A percentile compares a stretch with the other conserved stretches of the same genome.
Conservation (phyloP, 2,888 invertebrate species). For the Cheilosia vulpina region DNA sequence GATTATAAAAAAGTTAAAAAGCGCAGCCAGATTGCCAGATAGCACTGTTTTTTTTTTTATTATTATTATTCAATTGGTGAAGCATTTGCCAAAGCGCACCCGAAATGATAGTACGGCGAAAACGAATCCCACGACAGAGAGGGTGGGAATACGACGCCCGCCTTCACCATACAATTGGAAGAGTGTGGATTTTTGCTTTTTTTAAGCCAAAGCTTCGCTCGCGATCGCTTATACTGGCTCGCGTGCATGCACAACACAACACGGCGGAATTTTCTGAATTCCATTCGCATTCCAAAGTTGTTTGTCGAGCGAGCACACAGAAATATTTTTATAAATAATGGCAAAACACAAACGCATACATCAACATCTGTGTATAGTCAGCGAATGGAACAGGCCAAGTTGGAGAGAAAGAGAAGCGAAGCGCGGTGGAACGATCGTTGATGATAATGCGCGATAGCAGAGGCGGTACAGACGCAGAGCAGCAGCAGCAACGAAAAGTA, state of each 20-base stretch:
- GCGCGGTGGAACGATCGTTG: slow-evolving; percentile 9
- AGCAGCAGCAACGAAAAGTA: slow-evolving; percentile 47
- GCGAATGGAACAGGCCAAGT: neutral
- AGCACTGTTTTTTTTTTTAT: neutral
- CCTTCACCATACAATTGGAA: neutral
- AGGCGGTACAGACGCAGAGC: neutral
- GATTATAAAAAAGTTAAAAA: slow-evolving; percentile 55
- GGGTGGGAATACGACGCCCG: neutral
- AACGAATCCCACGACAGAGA: slow-evolving; percentile 10
- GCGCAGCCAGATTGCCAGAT: slow-evolving; percentile 2
- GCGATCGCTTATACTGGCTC: slow-evolving; percentile 33
- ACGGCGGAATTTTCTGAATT: slow-evolving; percentile 65
- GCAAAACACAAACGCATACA: slow-evolving; percentile 7
- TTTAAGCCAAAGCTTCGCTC: slow-evolving; percentile 17
- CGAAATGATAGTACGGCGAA: slow-evolving; percentile 24
- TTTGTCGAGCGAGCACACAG: slow-evolving; percentile 28
- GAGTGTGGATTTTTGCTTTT: neutral
- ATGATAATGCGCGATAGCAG: slow-evolving; percentile 43
- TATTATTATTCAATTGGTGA: slow-evolving; percentile 31
- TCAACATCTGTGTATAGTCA: neutral
- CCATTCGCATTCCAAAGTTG: slow-evolving; percentile 70
- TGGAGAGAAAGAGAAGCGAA: slow-evolving; percentile 5
- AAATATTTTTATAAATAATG: slow-evolving; percentile 9
- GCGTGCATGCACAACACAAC: slow-evolving; percentile 56
- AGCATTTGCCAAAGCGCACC: slow-evolving; percentile 46